Evolutionary conservation across 2,797 vertebrate genomes (phyloP), one percentile per base, ranked within the genome.

Genomic region (Hylomyscus alleni): DNA sequence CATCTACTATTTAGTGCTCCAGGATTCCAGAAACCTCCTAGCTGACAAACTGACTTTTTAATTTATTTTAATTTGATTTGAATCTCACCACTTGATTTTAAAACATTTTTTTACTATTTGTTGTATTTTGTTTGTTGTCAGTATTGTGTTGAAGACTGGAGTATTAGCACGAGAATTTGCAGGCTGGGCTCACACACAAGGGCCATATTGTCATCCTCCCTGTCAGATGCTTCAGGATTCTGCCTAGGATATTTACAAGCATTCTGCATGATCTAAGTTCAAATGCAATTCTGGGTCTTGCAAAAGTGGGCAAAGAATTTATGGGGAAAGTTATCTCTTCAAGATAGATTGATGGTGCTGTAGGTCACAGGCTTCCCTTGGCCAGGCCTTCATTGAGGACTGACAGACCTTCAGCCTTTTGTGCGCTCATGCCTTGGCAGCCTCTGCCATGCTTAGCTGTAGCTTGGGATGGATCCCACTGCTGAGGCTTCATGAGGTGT

Each of bases 31-130:
- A 87, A 19, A 29, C 15, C 9, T 40, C 26, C 47, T 67, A n/a
- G 44, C 19, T 75, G 47, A 81, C 15, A 76, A 82, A 73, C 24
- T 90, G 26, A 82, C 22, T 87, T 80, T 88, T 80, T 44, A 76
- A 76, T 47, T 50, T 67, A 29, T 77, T 80, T 85, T 89, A 62
- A 37, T 58, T 94, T 91, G 75, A 60, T 65, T 58, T 91, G 24
- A 20, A 20, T 11, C 54, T 75, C 14, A 50, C 17, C 76, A 72
- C 20, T 80, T 92, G 31, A 24, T 92, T 90, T 91, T 54, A 56
- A 31, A 73, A 8, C 3, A 92, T 69, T 14, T 17, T 60, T 92
- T 81, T 54, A 76, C 58, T 56, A 47, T 91, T 96, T 80, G 20
- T 88, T 90, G 26, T 69, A 34, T 52, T 69, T 54, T 29, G 65